phyloP scores from a whole-genome alignment of 2,888 invertebrate species.

The Ceraclea dissimilis region DNA sequence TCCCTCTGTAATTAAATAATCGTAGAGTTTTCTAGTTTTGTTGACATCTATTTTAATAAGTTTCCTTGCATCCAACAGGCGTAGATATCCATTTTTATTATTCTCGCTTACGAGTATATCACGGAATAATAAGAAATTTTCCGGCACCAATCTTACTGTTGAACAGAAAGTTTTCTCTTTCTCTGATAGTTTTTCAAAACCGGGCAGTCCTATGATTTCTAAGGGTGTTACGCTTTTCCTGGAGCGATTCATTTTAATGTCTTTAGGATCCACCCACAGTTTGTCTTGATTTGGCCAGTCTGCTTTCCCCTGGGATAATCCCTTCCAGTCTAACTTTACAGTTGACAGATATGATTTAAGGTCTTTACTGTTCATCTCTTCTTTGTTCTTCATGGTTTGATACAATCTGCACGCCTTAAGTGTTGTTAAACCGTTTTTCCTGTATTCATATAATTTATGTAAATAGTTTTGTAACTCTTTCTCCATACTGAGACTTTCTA shows the following conservation, averaged over 20 bases:
- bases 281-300: slow-evolving; percentile 9
- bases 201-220: slow-evolving; percentile 67
- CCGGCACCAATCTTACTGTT: slow-evolving; percentile 63
- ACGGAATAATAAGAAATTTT: slow-evolving; percentile 72
- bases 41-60: slow-evolving; percentile 91
- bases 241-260: slow-evolving; percentile 5
- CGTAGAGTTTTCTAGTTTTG: slow-evolving; percentile 81
- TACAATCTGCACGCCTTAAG: slow-evolving; percentile 58
- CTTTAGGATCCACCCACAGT: slow-evolving; percentile 6
- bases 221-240: slow-evolving; percentile 43
- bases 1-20: slow-evolving; percentile 65
- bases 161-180: slow-evolving; percentile 74
- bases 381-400: slow-evolving; percentile 54
- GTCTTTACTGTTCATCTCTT: slow-evolving; percentile 49
- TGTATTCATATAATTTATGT: slow-evolving; percentile 54
- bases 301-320: slow-evolving; percentile 14
- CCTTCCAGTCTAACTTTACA: slow-evolving; percentile 21
- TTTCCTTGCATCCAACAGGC: slow-evolving; percentile 72
- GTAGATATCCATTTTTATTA: slow-evolving; percentile 63
- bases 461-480: slow-evolving; percentile 59
- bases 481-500: slow-evolving; percentile 68
- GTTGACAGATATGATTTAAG: slow-evolving; percentile 8
- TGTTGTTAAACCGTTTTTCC: slow-evolving; percentile 63
- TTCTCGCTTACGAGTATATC: slow-evolving; percentile 67
- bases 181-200: slow-evolving; percentile 63